A percentile compares a stretch with the other conserved stretches of the same genome.
These are phyloP conservation scores for Odontamblyopus lacepedii DNA, from an alignment of 2,797 vertebrate genomes.

Conservation along the genomic window DNA sequence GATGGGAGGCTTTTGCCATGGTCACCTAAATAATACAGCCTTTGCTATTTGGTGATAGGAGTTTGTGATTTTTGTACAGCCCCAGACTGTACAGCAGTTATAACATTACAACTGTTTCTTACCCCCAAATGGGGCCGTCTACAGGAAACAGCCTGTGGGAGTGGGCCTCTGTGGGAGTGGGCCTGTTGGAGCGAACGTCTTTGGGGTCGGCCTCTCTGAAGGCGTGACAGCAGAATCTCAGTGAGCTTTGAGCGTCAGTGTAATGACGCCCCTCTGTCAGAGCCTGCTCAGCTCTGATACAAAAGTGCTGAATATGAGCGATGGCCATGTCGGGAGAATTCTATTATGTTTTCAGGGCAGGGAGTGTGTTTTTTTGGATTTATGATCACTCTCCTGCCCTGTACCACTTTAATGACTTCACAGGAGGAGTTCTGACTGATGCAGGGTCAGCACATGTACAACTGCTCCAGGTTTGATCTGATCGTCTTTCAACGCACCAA, in stretches of 20 bases:
- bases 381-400: slow-evolving; percentile 42
- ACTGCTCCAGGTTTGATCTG: slow-evolving; percentile 24
- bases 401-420: slow-evolving; percentile 61
- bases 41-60: no score
- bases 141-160: no score
- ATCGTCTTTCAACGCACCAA: not conserved
- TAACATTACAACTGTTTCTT: no score
- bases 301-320: slow-evolving; percentile 68
- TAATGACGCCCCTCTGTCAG: slow-evolving; percentile 20
- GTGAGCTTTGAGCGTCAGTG: slow-evolving; percentile 41
- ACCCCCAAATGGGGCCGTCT: no score
- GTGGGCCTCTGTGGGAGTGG: no score
- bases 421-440: slow-evolving; percentile 28
- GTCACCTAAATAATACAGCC: no score
- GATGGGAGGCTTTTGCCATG: no score
- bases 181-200: no score
- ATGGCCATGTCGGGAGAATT: slow-evolving; percentile 59
- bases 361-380: slow-evolving; percentile 55
- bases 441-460: slow-evolving; percentile 59
- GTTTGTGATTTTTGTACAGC: no score
- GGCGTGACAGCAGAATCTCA: slow-evolving; percentile 31
- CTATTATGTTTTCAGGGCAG: slow-evolving; percentile 68
- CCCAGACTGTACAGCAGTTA: no score
- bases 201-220: not conserved
- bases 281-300: slow-evolving; percentile 41